Evolutionary conservation across 2,888 invertebrate species (phyloP).

Genomic region (Daptonema setosum): DNA sequence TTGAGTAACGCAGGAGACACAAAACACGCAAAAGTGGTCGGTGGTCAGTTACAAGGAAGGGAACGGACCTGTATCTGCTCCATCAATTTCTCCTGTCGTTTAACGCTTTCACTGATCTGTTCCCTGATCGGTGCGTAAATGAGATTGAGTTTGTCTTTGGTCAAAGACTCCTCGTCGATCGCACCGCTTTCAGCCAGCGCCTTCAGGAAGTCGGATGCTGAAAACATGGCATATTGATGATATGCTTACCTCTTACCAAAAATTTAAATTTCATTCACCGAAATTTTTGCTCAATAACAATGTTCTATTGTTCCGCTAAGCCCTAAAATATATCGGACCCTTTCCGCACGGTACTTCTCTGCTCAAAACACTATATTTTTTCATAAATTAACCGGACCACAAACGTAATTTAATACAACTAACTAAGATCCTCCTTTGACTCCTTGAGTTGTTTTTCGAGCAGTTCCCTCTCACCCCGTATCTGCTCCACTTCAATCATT

Average conservation of each 20-base stretch:
- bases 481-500: slow-evolving; percentile 41
- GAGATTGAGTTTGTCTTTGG: slow-evolving; percentile 48
- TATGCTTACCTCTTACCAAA: no score
- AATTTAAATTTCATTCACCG: no score
- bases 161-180: slow-evolving; percentile 50
- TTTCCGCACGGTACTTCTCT: no score
- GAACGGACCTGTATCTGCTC: slow-evolving; percentile 35
- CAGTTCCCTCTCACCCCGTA: slow-evolving; percentile 56
- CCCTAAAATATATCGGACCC: no score
- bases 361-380: not conserved
- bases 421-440: slow-evolving; percentile 49
- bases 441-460: slow-evolving; percentile 66
- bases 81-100: slow-evolving; percentile 46
- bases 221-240: no score
- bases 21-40: not conserved
- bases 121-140: slow-evolving; percentile 53
- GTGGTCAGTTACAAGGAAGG: not conserved
- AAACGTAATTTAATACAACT: slow-evolving; percentile 1
- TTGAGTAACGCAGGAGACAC: no score
- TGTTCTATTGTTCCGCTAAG: no score
- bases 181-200: slow-evolving; percentile 50
- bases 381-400: not conserved
- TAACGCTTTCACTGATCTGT: slow-evolving; percentile 51
- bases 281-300: no score
- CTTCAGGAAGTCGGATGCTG: slow-evolving; percentile 47